Conservation (phyloP, 2,797 vertebrate species). For the Oreonectes daqikongensis region DNA sequence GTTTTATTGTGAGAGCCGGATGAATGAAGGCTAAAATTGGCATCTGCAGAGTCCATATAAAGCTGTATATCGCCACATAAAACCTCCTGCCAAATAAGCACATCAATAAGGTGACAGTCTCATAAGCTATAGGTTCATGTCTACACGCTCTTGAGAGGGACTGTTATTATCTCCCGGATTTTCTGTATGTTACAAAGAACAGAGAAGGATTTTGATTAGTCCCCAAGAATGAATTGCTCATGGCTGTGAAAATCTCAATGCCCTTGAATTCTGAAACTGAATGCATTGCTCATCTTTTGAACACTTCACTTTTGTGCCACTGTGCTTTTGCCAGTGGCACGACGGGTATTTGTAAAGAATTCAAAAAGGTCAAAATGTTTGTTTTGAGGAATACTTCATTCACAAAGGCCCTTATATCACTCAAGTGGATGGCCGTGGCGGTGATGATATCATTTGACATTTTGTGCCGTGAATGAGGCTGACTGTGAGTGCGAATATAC, state of each 20-base stretch:
- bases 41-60: conserved; percentile 20
- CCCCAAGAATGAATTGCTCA: conserved; percentile 35
- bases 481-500: background rate
- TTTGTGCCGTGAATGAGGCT: conserved; percentile 7
- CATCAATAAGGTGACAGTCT: conserved; percentile 13
- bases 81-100: conserved; percentile 21
- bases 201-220: conserved; percentile 30
- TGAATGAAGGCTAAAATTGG: conserved; percentile 16
- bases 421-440: background rate
- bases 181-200: background rate
- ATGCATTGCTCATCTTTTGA: conserved; percentile 19
- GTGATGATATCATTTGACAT: conserved; percentile 4
- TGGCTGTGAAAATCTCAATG: conserved; percentile 8
- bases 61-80: conserved; percentile 19
- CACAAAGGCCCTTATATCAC: background rate
- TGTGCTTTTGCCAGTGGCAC: conserved; percentile 3
- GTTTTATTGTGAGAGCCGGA: conserved; percentile 14
- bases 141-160: conserved; percentile 24
- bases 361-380: conserved; percentile 6
- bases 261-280: conserved; percentile 27
- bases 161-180: conserved; percentile 38
- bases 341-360: conserved; percentile 8
- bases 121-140: conserved; percentile 11
- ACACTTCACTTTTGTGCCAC: conserved; percentile 1
- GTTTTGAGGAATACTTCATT: conserved; percentile 26